Conservation (phyloP, 2,797 vertebrate genomes). For the Pagetopsis macropterus region DNA sequence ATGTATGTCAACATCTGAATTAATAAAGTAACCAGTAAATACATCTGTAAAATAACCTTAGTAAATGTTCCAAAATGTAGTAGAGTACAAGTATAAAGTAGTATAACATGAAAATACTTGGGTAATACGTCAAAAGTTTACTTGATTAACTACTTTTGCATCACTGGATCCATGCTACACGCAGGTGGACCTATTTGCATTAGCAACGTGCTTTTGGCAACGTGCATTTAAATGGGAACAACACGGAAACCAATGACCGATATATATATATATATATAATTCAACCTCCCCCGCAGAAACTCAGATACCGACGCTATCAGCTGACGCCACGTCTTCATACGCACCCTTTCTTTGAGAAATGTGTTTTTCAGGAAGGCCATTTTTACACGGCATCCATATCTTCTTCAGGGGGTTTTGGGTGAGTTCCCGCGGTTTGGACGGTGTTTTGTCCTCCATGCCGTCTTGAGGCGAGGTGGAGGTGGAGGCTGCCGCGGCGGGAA, state of each 20-base stretch:
- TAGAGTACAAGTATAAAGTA: no score
- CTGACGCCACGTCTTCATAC: conserved; percentile 61
- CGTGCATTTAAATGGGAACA: background rate
- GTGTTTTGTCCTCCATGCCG: conserved; percentile 67
- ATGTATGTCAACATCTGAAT: no score
- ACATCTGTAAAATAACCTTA: no score
- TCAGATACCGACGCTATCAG: background rate
- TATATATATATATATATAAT: background rate
- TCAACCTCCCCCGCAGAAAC: background rate
- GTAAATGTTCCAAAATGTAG: no score
- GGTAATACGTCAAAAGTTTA: no score
- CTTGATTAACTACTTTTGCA: no score
- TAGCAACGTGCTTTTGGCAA: background rate
- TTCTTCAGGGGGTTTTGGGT: conserved; percentile 95
- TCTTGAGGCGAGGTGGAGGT: background rate
- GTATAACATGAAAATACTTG: no score
- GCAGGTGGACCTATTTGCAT: background rate
- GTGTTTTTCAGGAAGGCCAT: conserved; percentile 89
- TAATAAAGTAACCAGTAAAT: no score
- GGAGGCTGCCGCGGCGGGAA: conserved; percentile 44
- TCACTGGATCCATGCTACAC: background rate
- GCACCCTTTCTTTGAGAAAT: conserved; percentile 90
- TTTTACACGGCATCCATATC: conserved; percentile 94
- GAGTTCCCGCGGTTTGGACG: conserved; percentile 84
- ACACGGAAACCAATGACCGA: background rate